These are phyloP conservation scores for Acanthococcus lagerstroemiae DNA, from an alignment of 2,888 invertebrate species.

Conservation along the genomic window DNA sequence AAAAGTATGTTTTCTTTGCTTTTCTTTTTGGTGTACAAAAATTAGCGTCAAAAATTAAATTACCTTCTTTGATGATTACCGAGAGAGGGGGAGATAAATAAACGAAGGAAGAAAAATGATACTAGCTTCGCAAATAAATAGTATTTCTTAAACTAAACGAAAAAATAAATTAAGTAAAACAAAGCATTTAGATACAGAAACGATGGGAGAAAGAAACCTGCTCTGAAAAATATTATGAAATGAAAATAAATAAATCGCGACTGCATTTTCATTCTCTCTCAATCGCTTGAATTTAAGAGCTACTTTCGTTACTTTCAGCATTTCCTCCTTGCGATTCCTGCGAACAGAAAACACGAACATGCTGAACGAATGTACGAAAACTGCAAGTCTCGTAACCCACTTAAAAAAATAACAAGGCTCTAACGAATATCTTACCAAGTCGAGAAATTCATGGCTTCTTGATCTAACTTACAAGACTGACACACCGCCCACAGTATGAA, in stretches of 20 bases:
- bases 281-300: conserved; percentile 20
- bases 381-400: too few species aligned
- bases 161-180: conserved; percentile 31
- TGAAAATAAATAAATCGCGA: conserved; percentile 19
- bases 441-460: too few species aligned
- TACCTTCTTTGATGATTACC: conserved; percentile 19
- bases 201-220: conserved; percentile 23
- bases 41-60: conserved; percentile 2
- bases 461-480: too few species aligned
- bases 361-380: background rate
- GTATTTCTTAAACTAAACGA: conserved; percentile 27
- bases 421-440: too few species aligned
- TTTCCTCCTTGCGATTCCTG: conserved; percentile 28
- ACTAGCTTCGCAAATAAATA: conserved; percentile 31
- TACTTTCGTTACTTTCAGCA: conserved; percentile 30
- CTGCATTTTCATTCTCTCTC: conserved; percentile 10
- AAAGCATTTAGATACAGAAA: conserved; percentile 25
- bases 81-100: conserved; percentile 3
- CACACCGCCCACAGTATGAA: too few species aligned
- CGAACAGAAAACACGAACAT: background rate
- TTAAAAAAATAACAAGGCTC: too few species aligned
- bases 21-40: background rate
- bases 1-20: background rate
- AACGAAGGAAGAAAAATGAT: conserved; percentile 14
- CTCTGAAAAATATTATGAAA: conserved; percentile 9